Base-by-base conservation (phyloP, 2,113 vertebrate species). In the Grus americana region DNA sequence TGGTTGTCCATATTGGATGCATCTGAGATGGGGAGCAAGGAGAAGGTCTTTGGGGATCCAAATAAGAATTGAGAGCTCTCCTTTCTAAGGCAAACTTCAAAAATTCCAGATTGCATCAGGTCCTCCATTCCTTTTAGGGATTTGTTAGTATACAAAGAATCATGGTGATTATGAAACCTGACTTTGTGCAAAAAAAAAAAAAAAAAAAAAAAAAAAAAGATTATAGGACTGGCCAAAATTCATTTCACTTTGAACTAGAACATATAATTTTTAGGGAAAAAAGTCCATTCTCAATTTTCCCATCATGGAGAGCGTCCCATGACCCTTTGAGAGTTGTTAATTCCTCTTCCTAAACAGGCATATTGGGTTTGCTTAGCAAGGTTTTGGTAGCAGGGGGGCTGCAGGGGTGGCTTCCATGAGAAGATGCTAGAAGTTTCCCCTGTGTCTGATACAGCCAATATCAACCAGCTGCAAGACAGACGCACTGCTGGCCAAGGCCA, bases 401-500 rank as follows among this genome's bases (percentile, higher is more conserved):
- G 73, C 4, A 57, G 0, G 1, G 10, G 7, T 76, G 23, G 2
- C 16, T 86, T 50, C 55, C 34, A 8, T 84, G 19, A 54, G 32
- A 40, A 58, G 27, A 14, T 61, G 11, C 27, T 26, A 18, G 30
- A 42, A 59, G 20, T 1, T n/a, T n/a, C n/a, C n/a, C n/a, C n/a
- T n/a, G 3, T 47, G 27, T 61, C 38, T 0, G 0, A 36, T 12
- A 62, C 5, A 71, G 17, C 27, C 34, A 62, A 18, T 46, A 11
- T 17, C 46, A 54, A 7, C 23, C 1, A 0, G 10, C n/a, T 75
- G 29, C 19, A 20, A 76, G 38, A 36, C 0, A 1, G 65, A 46
- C 11, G 27, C 1, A 0, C 17, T 0, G 2, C 55, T 54, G 55
- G 34, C 11, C 18, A 52, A 71, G 18, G 22, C 32, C 0, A 0